phyloP scores from a whole-genome alignment of 2,113 vertebrate species.

The Corythornis madagascariensis region DNA sequence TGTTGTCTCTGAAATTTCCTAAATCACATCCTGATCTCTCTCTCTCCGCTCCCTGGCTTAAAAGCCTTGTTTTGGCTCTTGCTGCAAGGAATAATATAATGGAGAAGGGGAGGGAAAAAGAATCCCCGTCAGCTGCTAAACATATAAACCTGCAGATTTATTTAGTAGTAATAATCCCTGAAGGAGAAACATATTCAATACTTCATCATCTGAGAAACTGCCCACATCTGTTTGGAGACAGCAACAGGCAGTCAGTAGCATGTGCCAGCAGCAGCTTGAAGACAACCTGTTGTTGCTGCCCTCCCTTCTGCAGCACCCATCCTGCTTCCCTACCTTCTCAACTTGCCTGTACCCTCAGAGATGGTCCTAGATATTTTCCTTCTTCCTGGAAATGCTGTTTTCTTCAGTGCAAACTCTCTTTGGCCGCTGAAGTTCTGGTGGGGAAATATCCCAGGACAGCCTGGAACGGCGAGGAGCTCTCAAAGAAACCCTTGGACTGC shows the following conservation, averaged over 20 bases:
- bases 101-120: conserved; percentile 5
- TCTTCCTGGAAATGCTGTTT: background rate
- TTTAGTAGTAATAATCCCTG: conserved; percentile 67
- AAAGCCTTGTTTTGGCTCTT: conserved; percentile 45
- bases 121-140: conserved; percentile 70
- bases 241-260: conserved; percentile 30
- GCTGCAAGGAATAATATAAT: background rate
- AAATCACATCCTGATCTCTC: background rate
- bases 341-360: background rate
- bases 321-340: background rate
- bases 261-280: conserved; percentile 22
- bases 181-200: conserved; percentile 68
- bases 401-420: background rate
- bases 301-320: background rate
- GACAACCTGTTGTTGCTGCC: conserved; percentile 48
- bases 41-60: background rate
- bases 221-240: conserved; percentile 67
- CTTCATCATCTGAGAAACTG: conserved; percentile 64
- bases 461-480: background rate
- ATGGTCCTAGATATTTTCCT: background rate
- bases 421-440: fast-evolving
- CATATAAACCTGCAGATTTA: conserved; percentile 67
- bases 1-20: background rate
- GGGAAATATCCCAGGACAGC: fast-evolving
- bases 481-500: background rate